Base-by-base conservation (phyloP, 2,888 invertebrate genomes). In the Allophyes oxyacanthae region DNA sequence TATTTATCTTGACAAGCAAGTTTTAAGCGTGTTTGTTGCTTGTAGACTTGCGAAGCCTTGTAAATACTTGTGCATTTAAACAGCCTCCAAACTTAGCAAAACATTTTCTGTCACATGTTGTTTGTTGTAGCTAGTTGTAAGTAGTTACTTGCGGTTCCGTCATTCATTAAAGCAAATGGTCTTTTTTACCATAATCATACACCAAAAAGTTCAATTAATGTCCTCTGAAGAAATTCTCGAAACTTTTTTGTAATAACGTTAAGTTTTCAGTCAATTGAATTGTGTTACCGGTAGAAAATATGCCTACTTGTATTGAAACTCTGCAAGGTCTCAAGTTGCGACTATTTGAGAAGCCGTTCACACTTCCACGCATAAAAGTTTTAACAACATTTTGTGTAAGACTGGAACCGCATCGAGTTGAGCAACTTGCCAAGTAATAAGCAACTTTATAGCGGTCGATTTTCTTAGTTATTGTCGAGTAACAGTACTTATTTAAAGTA, bases 331-430 rank as follows among this genome's bases (percentile, higher is more conserved):
- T 1, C 9, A 30, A 62, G 40, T 45, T 34, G 9, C 25, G 28
- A 10, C 5, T 69, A 56, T 68, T 68, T 57, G 49, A 48, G 53
- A 57, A 50, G 13, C 30, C 45, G n/a, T 61, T 64, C 34, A 48
- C 57, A 72, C 64, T 61, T 57, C 34, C 25, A 28, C 36, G 9
- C 36, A 14, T 10, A 30, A 36, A 54, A 57, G 46, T 54, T 69
- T 14, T 54, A 50, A 62, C 40, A 44, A 53, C 49, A 34, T 34
- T 50, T 43, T 42, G 10, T 44, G 34, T n/a, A 28, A 25, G 38
- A 51, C 41, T 14, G 4, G 1, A 8, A 60, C 6, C 38, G 53
- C 15, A 38, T 61, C 20, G 40, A 50, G 28, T 51, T 42, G 28
- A 20, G 37, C 25, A 33, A 65, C 46, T 61, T 40, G 2, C 7